Conservation (phyloP, 2,113 vertebrate species). For the Noctilio leporinus region DNA sequence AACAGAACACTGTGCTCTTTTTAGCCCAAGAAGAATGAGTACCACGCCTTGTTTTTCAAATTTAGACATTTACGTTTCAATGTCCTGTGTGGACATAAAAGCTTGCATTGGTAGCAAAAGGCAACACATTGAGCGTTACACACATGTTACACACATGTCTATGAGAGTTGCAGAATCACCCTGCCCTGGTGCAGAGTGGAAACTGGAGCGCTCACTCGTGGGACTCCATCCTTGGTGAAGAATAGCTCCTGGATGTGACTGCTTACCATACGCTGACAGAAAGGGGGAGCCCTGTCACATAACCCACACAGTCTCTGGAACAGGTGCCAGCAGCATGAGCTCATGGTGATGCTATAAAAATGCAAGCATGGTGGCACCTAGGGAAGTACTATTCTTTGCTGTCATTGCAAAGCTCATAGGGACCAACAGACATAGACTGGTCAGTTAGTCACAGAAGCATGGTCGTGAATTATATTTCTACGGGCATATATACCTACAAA, state of each 20-base stretch:
- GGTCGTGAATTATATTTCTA: background rate
- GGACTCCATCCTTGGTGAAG: background rate
- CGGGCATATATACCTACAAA: background rate
- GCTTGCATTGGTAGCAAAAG: background rate
- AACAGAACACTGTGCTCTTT: background rate
- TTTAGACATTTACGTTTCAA: background rate
- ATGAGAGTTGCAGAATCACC: background rate
- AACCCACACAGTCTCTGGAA: background rate
- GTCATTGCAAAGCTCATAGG: background rate
- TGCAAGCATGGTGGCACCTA: background rate
- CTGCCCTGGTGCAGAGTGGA: background rate
- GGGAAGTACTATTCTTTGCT: fast-evolving
- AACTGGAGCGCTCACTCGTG: background rate
- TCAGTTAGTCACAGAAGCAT: background rate
- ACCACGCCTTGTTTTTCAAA: background rate
- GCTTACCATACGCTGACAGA: background rate
- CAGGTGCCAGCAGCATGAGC: background rate
- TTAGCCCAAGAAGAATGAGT: background rate
- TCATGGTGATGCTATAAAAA: background rate
- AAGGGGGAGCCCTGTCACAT: background rate
- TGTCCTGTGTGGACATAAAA: background rate
- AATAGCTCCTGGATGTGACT: background rate
- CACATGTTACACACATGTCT: background rate
- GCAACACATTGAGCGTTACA: background rate
- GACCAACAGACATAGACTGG: background rate